Evolutionary conservation across 1,140 invertebrate species (phyloP).

Genomic region (Caenorhabditis brenneri): DNA sequence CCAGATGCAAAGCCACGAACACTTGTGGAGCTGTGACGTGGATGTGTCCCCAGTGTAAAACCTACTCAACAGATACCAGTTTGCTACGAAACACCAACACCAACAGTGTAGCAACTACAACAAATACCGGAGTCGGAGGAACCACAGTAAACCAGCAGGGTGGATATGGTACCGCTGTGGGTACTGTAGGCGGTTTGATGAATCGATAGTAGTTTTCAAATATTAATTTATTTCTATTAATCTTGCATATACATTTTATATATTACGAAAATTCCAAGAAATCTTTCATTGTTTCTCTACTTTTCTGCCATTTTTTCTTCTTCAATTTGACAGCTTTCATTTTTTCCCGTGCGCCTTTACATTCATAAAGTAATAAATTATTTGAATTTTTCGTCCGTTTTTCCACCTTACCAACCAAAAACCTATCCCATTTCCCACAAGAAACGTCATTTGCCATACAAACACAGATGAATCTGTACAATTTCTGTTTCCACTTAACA

Average conservation of each 20-base stretch:
- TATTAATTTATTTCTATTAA: not conserved
- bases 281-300: not conserved
- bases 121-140: not conserved
- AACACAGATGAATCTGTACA: not conserved
- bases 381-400: not conserved
- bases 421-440: too few species aligned
- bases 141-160: not conserved
- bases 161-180: not conserved
- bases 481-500: not conserved
- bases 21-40: conserved; percentile 64
- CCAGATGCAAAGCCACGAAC: conserved; percentile 65
- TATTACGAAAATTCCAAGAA: not conserved
- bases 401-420: too few species aligned
- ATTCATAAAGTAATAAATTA: not conserved
- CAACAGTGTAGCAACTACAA: not conserved
- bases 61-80: conserved; percentile 61
- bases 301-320: not conserved
- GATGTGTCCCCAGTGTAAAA: conserved; percentile 69
- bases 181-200: not conserved
- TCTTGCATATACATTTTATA: not conserved
- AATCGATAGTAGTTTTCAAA: not conserved
- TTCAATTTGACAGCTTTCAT: too few species aligned
- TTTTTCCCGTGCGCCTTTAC: not conserved
- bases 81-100: conserved; percentile 19
- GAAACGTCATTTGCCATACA: not conserved